Evolutionary conservation across 2,888 invertebrate genomes (phyloP), one percentile per base, ranked within the genome.

Genomic region (Alloplasta piceator): DNA sequence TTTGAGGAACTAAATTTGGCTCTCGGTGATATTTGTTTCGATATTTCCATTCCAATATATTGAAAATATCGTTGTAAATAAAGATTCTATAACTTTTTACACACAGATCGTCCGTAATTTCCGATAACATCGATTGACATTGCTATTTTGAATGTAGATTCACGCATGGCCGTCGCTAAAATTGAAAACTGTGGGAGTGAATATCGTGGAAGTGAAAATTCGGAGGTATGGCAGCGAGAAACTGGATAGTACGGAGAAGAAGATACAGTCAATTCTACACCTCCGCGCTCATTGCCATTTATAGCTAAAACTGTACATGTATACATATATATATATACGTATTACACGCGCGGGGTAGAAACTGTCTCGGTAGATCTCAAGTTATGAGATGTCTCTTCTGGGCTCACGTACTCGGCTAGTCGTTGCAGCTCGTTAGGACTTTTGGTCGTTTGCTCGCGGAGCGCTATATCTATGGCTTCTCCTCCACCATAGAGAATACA

Each of bases 401-500:
- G 43, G 80, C 78, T 77, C 84, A 84, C 83, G 82, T 83, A 83
- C 76, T 64, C 78, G 73, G 66, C 78, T 70, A 82, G 82, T 84
- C 78, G 73, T 83, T 89, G 88, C 86, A 87, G 88, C 89, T 88
- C 86, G 89, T 89, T 89, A 86, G 87, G 87, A 88, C 86, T 87
- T 89, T 90, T 84, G 88, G 87, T 87, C 86, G 85, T 87, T 88
- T 90, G 87, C 90, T 89, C 87, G 88, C 89, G 87, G 88, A 68
- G 73, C 63, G 68, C 72, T 77, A 77, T 74, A 58, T 70, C 75
- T 70, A 70, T 72, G 50, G 16, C 66, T 48, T 77, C 50, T 61
- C 38, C 67, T 56, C 55, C 39, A 46, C 63, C 58, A 64, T 63
- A 63, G 56, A 68, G 58, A 77, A 77, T 52, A 58, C 80, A 66